Evolutionary conservation across 2,797 vertebrate genomes (phyloP).

Genomic region (Acropternis orthonyx): DNA sequence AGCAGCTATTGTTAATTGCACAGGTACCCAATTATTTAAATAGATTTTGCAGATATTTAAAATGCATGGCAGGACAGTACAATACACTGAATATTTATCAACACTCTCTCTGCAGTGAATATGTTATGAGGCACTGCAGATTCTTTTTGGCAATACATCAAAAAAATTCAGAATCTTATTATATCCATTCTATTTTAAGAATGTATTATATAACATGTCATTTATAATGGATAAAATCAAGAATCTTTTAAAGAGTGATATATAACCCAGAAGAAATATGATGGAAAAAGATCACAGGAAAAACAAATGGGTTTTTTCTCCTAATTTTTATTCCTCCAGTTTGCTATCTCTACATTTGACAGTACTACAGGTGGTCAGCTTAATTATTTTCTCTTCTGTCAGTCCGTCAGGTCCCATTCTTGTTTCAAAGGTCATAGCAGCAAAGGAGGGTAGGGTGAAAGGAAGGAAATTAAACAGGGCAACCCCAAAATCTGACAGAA

Average conservation of each 20-base stretch:
- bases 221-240: neutral
- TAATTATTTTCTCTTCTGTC: conserved; percentile 3
- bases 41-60: conserved; percentile 4
- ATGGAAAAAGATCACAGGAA: neutral
- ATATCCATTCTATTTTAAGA: neutral
- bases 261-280: neutral
- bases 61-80: neutral
- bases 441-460: neutral
- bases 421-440: neutral
- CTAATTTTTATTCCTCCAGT: neutral
- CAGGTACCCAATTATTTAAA: neutral
- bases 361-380: neutral
- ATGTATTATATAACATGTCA: neutral
- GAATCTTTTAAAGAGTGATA: neutral
- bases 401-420: neutral
- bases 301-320: neutral
- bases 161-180: neutral
- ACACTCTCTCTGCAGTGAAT: neutral
- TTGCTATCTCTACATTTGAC: neutral
- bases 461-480: neutral
- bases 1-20: conserved; percentile 14
- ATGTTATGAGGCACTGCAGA: neutral
- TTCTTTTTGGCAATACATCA: neutral
- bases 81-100: neutral
- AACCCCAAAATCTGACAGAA: neutral